Evolutionary conservation across 2,797 vertebrate genomes (phyloP).

Genomic region (Lagocephalus sceleratus): DNA sequence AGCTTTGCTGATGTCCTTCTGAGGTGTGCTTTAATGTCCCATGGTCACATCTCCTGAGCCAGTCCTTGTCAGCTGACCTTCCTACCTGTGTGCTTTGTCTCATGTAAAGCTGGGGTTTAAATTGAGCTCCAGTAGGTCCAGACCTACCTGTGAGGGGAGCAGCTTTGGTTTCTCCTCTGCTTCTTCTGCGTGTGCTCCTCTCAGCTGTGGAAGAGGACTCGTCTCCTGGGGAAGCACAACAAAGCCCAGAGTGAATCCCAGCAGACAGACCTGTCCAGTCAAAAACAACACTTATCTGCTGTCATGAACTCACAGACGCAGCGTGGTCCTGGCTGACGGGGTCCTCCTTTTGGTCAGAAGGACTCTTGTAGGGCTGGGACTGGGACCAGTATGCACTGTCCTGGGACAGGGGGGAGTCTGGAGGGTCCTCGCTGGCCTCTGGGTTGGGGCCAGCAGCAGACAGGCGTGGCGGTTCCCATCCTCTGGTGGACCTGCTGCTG

Average conservation of each 20-base stretch:
- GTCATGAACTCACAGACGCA: slow-evolving; percentile 33
- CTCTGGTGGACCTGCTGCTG: too few species aligned
- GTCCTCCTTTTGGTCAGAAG: slow-evolving; percentile 28
- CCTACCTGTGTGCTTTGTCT: too few species aligned
- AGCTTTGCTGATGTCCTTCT: too few species aligned
- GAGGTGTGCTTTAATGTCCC: too few species aligned
- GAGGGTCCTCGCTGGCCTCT: slow-evolving; percentile 10
- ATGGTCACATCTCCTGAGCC: too few species aligned
- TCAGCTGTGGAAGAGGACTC: slow-evolving; percentile 4
- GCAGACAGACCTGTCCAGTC: too few species aligned
- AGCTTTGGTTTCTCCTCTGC: slow-evolving; percentile 14
- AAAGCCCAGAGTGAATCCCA: not conserved
- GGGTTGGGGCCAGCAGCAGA: slow-evolving; percentile 19
- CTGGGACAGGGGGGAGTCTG: slow-evolving; percentile 66
- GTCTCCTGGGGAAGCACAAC: slow-evolving; percentile 50
- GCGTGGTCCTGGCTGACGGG: slow-evolving; percentile 7
- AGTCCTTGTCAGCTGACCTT: too few species aligned
- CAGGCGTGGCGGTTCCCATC: not conserved
- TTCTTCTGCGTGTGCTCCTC: slow-evolving; percentile 19
- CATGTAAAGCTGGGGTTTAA: too few species aligned
- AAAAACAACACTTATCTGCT: too few species aligned
- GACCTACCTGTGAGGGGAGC: slow-evolving; percentile 59
- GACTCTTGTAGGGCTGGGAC: slow-evolving; percentile 53
- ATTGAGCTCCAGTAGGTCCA: too few species aligned
- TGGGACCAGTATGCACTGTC: slow-evolving; percentile 71